Evolutionary conservation across 2,797 vertebrate genomes (phyloP).

Genomic region (Acanthurus tractus): DNA sequence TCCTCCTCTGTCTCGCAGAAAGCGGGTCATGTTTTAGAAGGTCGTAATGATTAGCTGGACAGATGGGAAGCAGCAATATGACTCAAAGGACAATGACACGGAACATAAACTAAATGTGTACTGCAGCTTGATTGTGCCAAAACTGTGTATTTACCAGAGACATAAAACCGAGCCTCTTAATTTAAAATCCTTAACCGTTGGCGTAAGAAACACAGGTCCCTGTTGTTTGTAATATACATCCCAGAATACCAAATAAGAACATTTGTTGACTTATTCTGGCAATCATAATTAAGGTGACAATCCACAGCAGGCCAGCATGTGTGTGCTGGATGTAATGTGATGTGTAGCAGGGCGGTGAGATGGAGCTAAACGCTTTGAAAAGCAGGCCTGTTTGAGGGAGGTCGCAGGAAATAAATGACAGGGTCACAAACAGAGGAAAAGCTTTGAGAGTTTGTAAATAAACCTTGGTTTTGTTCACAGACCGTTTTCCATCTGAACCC

Average conservation of each 20-base stretch:
- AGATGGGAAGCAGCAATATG: constrained; percentile 39
- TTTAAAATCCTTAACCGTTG: constrained; percentile 38
- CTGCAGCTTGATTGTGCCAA: constrained; percentile 40
- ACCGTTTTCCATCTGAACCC: constrained; percentile 58
- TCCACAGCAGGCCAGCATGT: constrained; percentile 51
- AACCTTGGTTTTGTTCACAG: constrained; percentile 46
- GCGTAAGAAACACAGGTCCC: constrained; percentile 28
- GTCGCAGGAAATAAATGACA: constrained; percentile 50
- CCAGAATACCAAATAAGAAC: constrained; percentile 43
- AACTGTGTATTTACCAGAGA: constrained; percentile 17
- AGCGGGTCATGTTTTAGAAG: constrained; percentile 44
- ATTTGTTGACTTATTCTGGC: constrained; percentile 66
- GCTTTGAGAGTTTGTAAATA: constrained; percentile 59
- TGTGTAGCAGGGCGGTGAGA: constrained; percentile 19
- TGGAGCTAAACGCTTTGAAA: constrained; percentile 13
- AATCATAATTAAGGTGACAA: constrained; percentile 64
- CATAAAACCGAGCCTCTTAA: constrained; percentile 37
- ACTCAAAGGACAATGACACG: constrained; percentile 45
- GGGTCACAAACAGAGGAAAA: constrained; percentile 45
- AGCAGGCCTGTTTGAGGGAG: constrained; percentile 42
- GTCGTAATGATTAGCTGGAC: constrained; percentile 38
- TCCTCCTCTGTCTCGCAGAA: constrained; percentile 42
- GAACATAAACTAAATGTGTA: constrained; percentile 35
- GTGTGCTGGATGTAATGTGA: constrained; percentile 28
- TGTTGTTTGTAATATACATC: constrained; percentile 50